Evolutionary conservation across 2,797 vertebrate species (phyloP).

Genomic region (Otolemur crassicaudatus): DNA sequence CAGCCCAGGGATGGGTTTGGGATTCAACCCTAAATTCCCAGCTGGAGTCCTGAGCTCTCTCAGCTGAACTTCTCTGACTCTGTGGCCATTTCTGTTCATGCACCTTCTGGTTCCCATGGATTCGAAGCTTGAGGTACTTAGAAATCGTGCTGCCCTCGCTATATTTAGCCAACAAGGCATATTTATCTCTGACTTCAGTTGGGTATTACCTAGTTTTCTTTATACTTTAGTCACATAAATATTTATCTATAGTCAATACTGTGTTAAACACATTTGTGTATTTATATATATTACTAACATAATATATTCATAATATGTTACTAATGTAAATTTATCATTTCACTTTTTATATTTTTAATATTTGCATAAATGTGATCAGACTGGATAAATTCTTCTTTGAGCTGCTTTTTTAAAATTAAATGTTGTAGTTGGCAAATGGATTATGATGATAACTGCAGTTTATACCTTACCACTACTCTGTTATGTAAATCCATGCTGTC

Average conservation of each 20-base stretch:
- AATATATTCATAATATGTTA: background rate
- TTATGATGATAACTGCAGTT: background rate
- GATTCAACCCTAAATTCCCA: background rate
- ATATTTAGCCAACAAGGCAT: background rate
- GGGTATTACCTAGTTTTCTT: background rate
- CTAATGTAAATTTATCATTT: background rate
- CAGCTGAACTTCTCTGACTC: no score
- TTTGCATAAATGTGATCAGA: no score
- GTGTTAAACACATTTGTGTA: background rate
- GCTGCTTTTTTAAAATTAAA: no score
- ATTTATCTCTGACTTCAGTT: background rate
- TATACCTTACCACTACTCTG: rapidly evolving
- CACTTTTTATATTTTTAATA: background rate
- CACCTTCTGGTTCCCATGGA: no score
- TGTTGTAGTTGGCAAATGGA: no score
- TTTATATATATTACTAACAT: no score
- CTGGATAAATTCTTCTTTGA: no score
- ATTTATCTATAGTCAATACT: no score
- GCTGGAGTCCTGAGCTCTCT: background rate
- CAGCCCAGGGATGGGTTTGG: no score
- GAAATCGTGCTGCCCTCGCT: background rate
- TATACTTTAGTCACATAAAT: background rate
- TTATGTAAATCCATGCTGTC: background rate
- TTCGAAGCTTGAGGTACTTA: background rate
- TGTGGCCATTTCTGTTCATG: no score